Conservation (phyloP, 2,113 vertebrate species). For the Ceuthmochares aereus region DNA sequence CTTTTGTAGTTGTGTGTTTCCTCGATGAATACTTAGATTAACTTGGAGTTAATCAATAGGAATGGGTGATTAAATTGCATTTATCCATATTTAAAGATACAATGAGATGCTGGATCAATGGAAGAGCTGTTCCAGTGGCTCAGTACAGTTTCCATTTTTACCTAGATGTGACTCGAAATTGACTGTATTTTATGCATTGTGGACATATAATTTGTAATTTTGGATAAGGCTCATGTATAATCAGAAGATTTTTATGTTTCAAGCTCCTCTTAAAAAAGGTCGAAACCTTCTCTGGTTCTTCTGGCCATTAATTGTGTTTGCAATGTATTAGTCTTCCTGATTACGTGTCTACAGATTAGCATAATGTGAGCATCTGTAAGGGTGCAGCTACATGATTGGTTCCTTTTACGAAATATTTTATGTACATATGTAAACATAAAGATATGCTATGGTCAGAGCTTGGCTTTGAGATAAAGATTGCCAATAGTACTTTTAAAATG, state of each 20-base stretch:
- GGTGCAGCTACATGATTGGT: neutral
- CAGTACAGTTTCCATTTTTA: conserved; percentile 31
- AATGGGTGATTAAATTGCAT: conserved; percentile 4
- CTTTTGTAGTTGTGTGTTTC: neutral
- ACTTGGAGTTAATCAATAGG: conserved; percentile 30
- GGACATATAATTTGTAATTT: conserved; percentile 55
- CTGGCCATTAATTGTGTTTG: conserved; percentile 56
- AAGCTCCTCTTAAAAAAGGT: conserved; percentile 54
- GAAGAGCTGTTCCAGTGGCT: conserved; percentile 1
- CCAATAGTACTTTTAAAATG: neutral
- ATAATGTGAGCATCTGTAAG: neutral
- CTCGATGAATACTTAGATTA: neutral
- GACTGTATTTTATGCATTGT: conserved; percentile 50
- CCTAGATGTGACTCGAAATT: conserved; percentile 22
- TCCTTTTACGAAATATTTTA: neutral
- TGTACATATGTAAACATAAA: neutral
- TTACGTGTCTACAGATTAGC: conserved; percentile 32
- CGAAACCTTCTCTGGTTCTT: conserved; percentile 16
- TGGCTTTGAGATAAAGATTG: neutral
- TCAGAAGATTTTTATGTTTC: conserved; percentile 59
- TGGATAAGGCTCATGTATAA: conserved; percentile 43
- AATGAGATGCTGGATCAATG: conserved; percentile 40
- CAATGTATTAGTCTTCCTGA: conserved; percentile 52
- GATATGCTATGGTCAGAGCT: neutral
- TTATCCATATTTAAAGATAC: conserved; percentile 49